Conservation (phyloP, 1,140 invertebrate species). For the Cyrtorhinus lividipennis region DNA sequence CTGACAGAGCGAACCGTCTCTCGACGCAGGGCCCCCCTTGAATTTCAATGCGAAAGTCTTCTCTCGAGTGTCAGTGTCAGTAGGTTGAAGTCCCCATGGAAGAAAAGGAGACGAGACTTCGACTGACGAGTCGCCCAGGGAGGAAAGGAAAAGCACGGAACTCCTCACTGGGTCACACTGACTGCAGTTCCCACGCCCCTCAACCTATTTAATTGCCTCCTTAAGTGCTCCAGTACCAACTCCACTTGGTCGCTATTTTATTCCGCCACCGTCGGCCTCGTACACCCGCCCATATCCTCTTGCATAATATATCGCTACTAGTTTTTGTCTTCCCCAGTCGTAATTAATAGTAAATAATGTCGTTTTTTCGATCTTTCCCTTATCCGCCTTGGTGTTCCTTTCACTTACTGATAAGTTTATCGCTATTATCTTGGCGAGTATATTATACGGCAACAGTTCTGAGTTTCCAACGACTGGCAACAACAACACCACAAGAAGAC, state of each 20-base stretch:
- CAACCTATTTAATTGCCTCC: conserved; percentile 9
- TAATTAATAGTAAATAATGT: conserved; percentile 1
- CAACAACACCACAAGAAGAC: no score
- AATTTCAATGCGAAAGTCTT: no score
- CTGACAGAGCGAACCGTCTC: no score
- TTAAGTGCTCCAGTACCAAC: conserved; percentile 11
- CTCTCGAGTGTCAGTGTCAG: no score
- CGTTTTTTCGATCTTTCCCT: neutral
- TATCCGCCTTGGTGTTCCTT: no score
- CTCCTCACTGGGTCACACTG: neutral
- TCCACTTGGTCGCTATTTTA: conserved; percentile 1
- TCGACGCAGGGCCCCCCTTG: no score
- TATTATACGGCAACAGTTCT: no score
- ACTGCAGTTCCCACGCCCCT: conserved; percentile 10
- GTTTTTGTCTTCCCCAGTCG: conserved; percentile 4
- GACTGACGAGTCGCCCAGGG: neutral
- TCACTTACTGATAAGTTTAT: neutral
- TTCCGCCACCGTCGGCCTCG: conserved; percentile 1
- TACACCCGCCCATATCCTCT: neutral
- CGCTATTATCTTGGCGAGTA: neutral
- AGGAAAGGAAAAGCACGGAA: neutral
- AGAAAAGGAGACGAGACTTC: neutral
- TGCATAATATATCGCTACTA: conserved; percentile 8
- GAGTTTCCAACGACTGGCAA: no score
- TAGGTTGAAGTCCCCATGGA: no score